phyloP scores from a whole-genome alignment of 2,888 invertebrate genomes.

The Lissonota sp. region DNA sequence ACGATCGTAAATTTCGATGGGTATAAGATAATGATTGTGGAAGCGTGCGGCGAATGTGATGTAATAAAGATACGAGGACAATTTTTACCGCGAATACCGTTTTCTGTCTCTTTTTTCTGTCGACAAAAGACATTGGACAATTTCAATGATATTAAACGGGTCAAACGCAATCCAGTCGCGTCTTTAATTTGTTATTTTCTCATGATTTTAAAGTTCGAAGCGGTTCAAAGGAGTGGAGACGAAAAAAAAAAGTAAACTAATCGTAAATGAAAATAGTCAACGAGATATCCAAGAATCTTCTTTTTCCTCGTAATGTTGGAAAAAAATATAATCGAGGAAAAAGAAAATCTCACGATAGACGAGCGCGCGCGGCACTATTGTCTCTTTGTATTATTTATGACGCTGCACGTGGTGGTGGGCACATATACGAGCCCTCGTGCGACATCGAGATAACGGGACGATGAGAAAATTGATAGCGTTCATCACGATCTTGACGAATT shows the following conservation, averaged over 20 bases:
- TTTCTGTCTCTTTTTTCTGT: too few species aligned
- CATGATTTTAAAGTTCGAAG: neutral
- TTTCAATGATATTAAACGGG: too few species aligned
- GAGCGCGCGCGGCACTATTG: slow-evolving; percentile 21
- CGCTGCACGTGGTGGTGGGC: neutral
- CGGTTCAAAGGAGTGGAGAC: neutral
- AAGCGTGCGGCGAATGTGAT: neutral
- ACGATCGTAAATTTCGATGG: slow-evolving; percentile 49
- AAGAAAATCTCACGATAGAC: slow-evolving; percentile 31
- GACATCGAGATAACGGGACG: slow-evolving; percentile 14
- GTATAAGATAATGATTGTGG: slow-evolving; percentile 29
- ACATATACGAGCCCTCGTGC: slow-evolving; percentile 9
- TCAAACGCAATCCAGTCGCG: too few species aligned
- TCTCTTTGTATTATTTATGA: slow-evolving; percentile 21
- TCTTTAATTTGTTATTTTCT: neutral
- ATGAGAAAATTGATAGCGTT: slow-evolving; percentile 8
- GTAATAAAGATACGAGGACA: too few species aligned
- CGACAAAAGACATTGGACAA: too few species aligned
- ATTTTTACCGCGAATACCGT: too few species aligned
- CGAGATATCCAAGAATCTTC: slow-evolving; percentile 8
- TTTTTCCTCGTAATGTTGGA: neutral
- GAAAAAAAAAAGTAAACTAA: neutral
- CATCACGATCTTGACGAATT: neutral
- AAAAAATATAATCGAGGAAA: neutral
- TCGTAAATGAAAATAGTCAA: neutral